Evolutionary conservation across 2,888 invertebrate genomes (phyloP).

Genomic region (Agonopterix arenella): DNA sequence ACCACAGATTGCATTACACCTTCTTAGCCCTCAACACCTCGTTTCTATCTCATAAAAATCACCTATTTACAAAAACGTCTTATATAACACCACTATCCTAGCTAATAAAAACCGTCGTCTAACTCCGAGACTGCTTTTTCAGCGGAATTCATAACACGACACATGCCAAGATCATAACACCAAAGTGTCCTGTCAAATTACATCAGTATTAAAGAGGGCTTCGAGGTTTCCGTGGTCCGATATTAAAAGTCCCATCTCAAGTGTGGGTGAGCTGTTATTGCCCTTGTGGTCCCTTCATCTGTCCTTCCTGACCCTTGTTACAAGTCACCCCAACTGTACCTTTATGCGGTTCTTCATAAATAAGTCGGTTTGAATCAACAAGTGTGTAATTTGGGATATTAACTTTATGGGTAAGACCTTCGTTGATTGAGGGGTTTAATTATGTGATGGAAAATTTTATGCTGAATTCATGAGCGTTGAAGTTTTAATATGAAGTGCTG

Average conservation of each 20-base stretch:
- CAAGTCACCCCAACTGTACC: constrained; percentile 18
- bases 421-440: constrained; percentile 5
- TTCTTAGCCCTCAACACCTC: not conserved
- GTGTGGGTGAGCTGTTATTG: constrained; percentile 31
- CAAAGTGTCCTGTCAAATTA: constrained; percentile 36
- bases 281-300: constrained; percentile 46
- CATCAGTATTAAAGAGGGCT: constrained; percentile 29
- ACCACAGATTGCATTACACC: too few relatives aligned
- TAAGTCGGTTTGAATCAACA: constrained; percentile 36
- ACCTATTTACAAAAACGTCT: constrained; percentile 1
- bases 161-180: constrained; percentile 19
- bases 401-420: constrained; percentile 1
- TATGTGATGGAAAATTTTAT: constrained; percentile 2
- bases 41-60: not conserved
- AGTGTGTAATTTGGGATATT: constrained; percentile 31
- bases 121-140: constrained; percentile 6
- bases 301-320: constrained; percentile 50
- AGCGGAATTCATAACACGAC: constrained; percentile 21
- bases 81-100: not conserved
- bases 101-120: constrained; percentile 15
- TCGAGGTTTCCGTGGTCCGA: constrained; percentile 23
- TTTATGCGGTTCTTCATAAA: constrained; percentile 19
- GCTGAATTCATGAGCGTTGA: too few relatives aligned
- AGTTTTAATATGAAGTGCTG: too few relatives aligned
- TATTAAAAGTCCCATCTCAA: constrained; percentile 58